A percentile compares a stretch with the other conserved stretches of the same genome.
Evolutionary conservation across 2,888 invertebrate species (phyloP).

Genomic region (Callosobruchus maculatus): DNA sequence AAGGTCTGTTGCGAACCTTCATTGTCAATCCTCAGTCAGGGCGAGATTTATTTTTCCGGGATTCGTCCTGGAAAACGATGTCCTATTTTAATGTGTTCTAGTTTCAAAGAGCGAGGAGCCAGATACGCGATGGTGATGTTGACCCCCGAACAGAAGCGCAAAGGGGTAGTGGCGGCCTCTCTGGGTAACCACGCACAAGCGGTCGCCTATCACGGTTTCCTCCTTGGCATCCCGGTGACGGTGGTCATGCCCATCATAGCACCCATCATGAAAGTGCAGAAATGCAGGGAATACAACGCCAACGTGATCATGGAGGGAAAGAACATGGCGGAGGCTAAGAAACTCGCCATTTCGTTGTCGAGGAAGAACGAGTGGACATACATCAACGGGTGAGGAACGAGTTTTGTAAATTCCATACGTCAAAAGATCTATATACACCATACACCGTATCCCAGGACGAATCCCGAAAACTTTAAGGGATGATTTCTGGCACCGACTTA

Average conservation of each 20-base stretch:
- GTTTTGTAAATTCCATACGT: no score
- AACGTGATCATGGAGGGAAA: conserved; percentile 77
- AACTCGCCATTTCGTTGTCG: conserved; percentile 71
- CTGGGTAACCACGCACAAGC: conserved; percentile 92
- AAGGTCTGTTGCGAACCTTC: no score
- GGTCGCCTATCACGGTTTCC: conserved; percentile 65
- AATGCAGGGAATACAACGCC: conserved; percentile 81
- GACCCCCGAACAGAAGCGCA: conserved; percentile 63
- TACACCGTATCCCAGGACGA: no score
- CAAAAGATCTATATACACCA: no score
- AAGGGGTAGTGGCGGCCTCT: conserved; percentile 89
- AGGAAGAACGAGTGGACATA: conserved; percentile 71
- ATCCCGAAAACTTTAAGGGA: no score
- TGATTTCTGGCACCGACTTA: no score
- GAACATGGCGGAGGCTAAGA: conserved; percentile 82
- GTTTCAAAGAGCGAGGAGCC: conserved; percentile 94
- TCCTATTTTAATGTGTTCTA: conserved; percentile 43
- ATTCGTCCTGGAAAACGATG: no score
- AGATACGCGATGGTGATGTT: conserved; percentile 78
- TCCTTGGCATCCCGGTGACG: conserved; percentile 60
- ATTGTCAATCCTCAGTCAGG: no score
- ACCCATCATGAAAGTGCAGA: conserved; percentile 93
- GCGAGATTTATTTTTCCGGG: no score
- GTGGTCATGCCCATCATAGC: conserved; percentile 95
- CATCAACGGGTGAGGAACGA: conserved; percentile 72